Evolutionary conservation across 1,140 invertebrate species (phyloP), one percentile per base, ranked within the genome.

Genomic region (Drosophila cardini): DNA sequence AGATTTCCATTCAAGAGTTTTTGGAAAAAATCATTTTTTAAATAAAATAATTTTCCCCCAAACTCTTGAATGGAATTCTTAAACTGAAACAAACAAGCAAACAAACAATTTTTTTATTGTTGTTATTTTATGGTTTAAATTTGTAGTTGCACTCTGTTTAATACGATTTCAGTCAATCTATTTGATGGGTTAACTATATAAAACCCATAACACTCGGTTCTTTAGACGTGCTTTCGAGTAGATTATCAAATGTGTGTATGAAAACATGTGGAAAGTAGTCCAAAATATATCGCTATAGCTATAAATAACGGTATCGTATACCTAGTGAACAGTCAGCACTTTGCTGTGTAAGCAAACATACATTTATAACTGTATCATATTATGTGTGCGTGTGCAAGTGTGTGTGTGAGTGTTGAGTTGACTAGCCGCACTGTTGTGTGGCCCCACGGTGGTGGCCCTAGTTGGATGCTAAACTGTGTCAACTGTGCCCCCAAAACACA

Each of bases 401-500:
- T 45, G 8, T 45, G 43, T 2, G 2, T 45, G n/a, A 18, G 43
- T 21, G 42, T 43, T 10, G 9, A 45, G 43, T 18, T 45, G 43
- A 16, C 7, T 45, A 18, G 13, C 43, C 43, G 43, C 43, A 45
- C 4, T 18, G 43, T 8, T 45, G 43, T 45, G 15, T 45, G 43
- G 43, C 43, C 43, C n/a, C 43, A 45, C 13, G 36, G 9, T 40
- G 36, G 9, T 40, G 16, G 13, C 42, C 13, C 13, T 16, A 16
- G 16, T 18, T 18, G 42, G 13, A 26, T 45, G 15, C 43, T 45
- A 45, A 45, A 45, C 43, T 45, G 43, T 45, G 43, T 18, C 43
- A 45, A 45, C 16, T 45, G 13, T 45, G 16, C 6, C 43, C 43
- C 43, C 15, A 18, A 16, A 45, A 45, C 16, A 45, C 13, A 45